Evolutionary conservation across 1,140 invertebrate species (phyloP), one percentile per base, ranked within the genome.

Genomic region (Heliconius nattereri): DNA sequence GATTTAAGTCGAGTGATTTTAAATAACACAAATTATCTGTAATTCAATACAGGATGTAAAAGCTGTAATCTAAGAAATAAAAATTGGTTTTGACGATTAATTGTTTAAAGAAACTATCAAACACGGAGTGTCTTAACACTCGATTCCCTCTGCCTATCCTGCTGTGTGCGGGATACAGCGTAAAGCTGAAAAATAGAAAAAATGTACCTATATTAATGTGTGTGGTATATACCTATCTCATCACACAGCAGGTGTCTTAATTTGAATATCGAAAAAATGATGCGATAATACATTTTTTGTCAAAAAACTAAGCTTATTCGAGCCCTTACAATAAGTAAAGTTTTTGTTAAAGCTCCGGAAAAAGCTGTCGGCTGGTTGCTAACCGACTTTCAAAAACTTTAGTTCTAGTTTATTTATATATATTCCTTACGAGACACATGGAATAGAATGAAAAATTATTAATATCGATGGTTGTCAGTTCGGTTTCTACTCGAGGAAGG

Each of bases 191-290:
- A 60, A 32, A 32, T 32, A 32, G 32, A 32, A 32, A 23, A 60
- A 45, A 57, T 9, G n/a, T 57, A 8, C 20, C 19, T 66, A 66
- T 66, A 11, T 66, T 26, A 3, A 13, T 66, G 20, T 26, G 20
- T 6, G 23, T n/a, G 40, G 40, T 60, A 23, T 9, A n/a, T 60
- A 60, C 7, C 11, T 23, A n/a, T 29, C 60, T 13, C 60, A 26
- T 26, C n/a, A 26, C n/a, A 54, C 60, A 45, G 77, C 77, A 78
- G 77, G 77, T 78, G 77, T 29, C 23, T 74, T 60, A 32, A 78
- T 78, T 78, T 78, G 54, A 74, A 78, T 78, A 78, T 35, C n/a
- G 60, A 66, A 78, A 78, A 78, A 78, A 78, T 78, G 40, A 73
- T 37, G 26, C 71, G 37, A 37, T 45, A 73, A 45, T 73, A 73